Base-by-base conservation (phyloP, 2,888 invertebrate genomes). In the Calameuta pallipes region DNA sequence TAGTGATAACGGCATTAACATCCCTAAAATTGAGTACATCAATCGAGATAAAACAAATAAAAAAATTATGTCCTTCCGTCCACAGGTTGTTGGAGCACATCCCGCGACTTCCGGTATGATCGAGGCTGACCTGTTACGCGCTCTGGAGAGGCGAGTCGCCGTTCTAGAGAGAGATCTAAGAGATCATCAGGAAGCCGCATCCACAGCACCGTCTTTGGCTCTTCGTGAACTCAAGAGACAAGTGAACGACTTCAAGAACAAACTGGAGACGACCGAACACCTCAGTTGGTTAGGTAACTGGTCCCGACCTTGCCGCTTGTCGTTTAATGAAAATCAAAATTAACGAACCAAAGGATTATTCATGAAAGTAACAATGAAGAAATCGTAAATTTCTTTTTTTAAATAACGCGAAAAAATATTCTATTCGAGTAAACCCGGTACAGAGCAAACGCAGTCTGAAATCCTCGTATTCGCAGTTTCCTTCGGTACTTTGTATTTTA, bases 211-310 rank as follows among this genome's bases (percentile, higher is more conserved):
- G 70, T 93, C 93, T 33, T 90, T 92, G 69, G 92, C 92, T 71
- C 92, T 94, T 37, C 92, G 93, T 74, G 94, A 94, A 82, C 92
- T 94, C 81, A 93, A 93, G 87, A 91, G 91, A 77, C 94, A 94
- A 87, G 94, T 94, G 81, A 93, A 94, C 83, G 92, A 92, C 71
- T 94, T 94, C 87, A 92, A 93, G 85, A 92, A 93, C 85, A 94
- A 94, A 87, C 91, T 94, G 83, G 94, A 94, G 87, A 94, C 93
- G 35, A 93, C 94, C 78, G 94, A 94, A 87, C 93, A 93, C 87
- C 92, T 94, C 85, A 94, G 93, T 90, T 94, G 94, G 94, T 92
- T 94, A 82, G 94, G 94, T 94, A 89, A 92, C 92, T 87, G 75
- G 56, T 37, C 73, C 73, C 75, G 68, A 69, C 79, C 69, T 15